Evolutionary conservation across 2,797 vertebrate species (phyloP).

Genomic region (Phylloscopus collybita): DNA sequence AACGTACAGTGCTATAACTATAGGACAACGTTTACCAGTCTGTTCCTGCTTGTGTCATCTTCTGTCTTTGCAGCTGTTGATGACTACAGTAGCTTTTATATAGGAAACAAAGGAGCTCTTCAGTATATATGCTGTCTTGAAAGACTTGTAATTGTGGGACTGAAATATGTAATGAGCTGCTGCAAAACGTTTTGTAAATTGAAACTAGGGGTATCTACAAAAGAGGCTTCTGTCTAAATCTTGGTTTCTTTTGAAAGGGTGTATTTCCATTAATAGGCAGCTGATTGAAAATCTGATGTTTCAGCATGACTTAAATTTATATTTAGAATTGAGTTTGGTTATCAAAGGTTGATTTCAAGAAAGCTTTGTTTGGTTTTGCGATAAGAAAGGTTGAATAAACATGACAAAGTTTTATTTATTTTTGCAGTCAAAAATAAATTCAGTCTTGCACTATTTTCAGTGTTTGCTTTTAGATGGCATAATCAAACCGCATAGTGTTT

Average conservation of each 20-base stretch:
- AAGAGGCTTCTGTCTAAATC: neutral
- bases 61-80: constrained; percentile 85
- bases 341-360: constrained; percentile 9
- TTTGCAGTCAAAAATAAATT: neutral
- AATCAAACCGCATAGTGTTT: neutral
- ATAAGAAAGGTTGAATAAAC: constrained; percentile 1
- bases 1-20: constrained; percentile 59
- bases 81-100: constrained; percentile 83
- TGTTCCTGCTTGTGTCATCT: constrained; percentile 83
- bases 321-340: neutral
- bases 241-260: neutral
- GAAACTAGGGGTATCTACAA: neutral
- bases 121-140: constrained; percentile 62
- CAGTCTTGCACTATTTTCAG: neutral
- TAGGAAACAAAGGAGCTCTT: constrained; percentile 81
- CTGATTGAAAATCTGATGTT: constrained; percentile 22
- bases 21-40: constrained; percentile 70
- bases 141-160: constrained; percentile 73
- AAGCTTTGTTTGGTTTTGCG: constrained; percentile 9
- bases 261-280: neutral
- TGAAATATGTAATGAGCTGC: constrained; percentile 62
- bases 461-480: neutral
- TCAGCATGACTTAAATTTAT: neutral
- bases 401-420: neutral
- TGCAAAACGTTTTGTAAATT: constrained; percentile 34